phyloP scores from a whole-genome alignment of 2,113 vertebrate genomes.

The Rhombomys opimus region DNA sequence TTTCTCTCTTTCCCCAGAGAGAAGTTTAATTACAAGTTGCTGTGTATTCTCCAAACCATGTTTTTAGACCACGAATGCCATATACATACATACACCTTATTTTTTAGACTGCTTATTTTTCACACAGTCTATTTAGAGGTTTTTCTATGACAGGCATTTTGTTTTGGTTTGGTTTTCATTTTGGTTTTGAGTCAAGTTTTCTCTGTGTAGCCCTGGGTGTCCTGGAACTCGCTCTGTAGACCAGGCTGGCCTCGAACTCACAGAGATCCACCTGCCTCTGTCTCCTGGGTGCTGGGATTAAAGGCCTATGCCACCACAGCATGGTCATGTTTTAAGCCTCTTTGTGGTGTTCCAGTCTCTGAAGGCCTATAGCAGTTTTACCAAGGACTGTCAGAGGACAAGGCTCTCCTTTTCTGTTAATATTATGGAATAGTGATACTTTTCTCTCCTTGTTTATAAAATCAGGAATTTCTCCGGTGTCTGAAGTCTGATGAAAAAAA shows the following conservation, averaged over 20 bases:
- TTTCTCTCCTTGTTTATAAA: neutral
- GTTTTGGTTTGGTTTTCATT: neutral
- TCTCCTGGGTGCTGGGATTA: neutral
- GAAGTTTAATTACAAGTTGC: neutral
- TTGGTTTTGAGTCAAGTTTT: neutral
- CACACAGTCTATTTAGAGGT: neutral
- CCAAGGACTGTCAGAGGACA: neutral
- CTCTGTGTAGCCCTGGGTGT: neutral
- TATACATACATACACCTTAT: neutral
- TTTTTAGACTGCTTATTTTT: neutral
- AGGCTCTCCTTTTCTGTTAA: neutral
- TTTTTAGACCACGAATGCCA: neutral
- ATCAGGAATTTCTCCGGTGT: conserved; percentile 16
- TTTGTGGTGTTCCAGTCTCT: neutral
- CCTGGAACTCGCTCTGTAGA: neutral
- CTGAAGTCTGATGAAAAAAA: neutral
- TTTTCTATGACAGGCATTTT: neutral
- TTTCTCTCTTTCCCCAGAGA: neutral
- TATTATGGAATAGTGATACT: neutral
- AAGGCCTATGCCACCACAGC: neutral
- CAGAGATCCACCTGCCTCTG: neutral
- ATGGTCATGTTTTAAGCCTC: neutral
- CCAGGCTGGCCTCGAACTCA: neutral
- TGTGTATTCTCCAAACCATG: neutral
- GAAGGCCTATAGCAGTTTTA: neutral